These are phyloP conservation scores for Drosophila navojoa DNA, from an alignment of 1,140 invertebrate genomes.

Conservation along the genomic window DNA sequence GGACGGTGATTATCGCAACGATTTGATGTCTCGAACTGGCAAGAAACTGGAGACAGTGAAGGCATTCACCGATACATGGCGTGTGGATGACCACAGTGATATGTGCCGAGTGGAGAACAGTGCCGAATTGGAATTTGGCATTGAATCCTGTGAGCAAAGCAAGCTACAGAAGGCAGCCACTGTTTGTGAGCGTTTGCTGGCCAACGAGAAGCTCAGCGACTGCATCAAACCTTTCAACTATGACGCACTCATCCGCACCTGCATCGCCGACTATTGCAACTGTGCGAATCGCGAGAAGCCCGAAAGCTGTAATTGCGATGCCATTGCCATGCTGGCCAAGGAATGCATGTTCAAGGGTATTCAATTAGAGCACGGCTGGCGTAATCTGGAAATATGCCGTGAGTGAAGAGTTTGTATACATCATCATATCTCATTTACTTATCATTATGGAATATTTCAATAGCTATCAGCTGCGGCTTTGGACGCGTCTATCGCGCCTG, in stretches of 20 bases:
- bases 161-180: conserved; percentile 85
- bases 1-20: conserved; percentile 89
- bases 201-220: conserved; percentile 86
- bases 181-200: conserved; percentile 87
- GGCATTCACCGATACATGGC: conserved; percentile 86
- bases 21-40: conserved; percentile 87
- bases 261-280: conserved; percentile 91
- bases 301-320: conserved; percentile 89
- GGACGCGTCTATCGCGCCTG: conserved; percentile 90
- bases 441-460: background rate
- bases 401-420: conserved; percentile 84
- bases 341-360: conserved; percentile 89
- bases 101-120: conserved; percentile 75
- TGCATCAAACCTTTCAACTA: conserved; percentile 86
- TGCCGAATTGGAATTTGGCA: conserved; percentile 63
- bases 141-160: conserved; percentile 68
- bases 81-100: conserved; percentile 84
- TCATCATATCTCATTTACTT: background rate
- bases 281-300: conserved; percentile 85
- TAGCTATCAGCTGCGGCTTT: conserved; percentile 88
- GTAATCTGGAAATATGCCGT: conserved; percentile 90
- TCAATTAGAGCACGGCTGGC: conserved; percentile 88
- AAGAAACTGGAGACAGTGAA: conserved; percentile 68
- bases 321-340: conserved; percentile 90
- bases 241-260: conserved; percentile 85